These are phyloP conservation scores for Sphaerodactylus townsendi DNA, from an alignment of 2,113 vertebrate species.

Conservation along the genomic window DNA sequence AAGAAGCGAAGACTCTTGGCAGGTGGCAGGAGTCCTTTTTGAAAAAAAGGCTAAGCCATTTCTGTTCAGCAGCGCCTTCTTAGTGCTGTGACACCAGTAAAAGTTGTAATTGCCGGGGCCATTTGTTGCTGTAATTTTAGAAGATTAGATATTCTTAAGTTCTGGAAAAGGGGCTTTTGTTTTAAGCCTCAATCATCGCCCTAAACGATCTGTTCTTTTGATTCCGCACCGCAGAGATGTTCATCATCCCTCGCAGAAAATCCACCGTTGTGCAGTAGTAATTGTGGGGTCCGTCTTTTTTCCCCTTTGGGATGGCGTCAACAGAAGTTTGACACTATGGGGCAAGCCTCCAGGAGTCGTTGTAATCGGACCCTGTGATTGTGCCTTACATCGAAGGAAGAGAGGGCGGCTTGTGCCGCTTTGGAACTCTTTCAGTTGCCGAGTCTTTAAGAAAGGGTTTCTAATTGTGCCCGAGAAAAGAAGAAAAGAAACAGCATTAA, in stretches of 20 bases:
- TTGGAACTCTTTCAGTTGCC: neutral
- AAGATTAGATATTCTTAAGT: neutral
- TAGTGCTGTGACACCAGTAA: neutral
- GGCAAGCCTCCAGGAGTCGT: neutral
- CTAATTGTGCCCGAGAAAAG: neutral
- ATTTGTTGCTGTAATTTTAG: neutral
- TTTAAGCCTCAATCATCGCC: neutral
- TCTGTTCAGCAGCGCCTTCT: no score
- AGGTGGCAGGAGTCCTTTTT: neutral
- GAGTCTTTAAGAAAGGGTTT: neutral
- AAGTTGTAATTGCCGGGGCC: neutral
- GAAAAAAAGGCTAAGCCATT: neutral
- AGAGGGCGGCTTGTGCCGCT: neutral
- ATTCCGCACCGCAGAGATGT: fast-evolving
- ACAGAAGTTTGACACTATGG: neutral
- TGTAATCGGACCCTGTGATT: conserved; percentile 2
- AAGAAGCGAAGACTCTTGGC: no score
- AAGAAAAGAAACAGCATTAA: neutral
- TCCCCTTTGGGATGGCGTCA: neutral
- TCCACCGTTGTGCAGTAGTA: neutral
- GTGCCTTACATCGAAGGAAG: neutral
- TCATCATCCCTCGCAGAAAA: neutral
- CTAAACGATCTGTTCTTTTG: neutral
- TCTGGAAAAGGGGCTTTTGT: neutral
- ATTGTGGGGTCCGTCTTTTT: neutral